Evolutionary conservation across 2,888 invertebrate species (phyloP).

Genomic region (Folsomia candida): DNA sequence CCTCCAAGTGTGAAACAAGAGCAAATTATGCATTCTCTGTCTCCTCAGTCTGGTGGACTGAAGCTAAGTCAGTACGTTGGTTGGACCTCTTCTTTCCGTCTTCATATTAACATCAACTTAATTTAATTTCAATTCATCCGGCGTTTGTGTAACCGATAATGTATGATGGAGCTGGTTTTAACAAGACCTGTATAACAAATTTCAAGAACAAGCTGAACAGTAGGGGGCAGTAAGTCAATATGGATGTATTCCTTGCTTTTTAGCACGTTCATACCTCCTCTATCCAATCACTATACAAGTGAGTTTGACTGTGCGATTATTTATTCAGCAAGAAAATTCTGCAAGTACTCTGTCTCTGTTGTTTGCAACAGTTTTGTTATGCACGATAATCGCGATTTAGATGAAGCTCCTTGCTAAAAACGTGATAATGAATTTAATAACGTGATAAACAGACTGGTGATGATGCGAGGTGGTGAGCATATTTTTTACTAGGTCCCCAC

Average conservation of each 20-base stretch:
- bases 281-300: neutral
- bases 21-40: neutral
- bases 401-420: slow-evolving; percentile 25
- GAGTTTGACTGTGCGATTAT: slow-evolving; percentile 5
- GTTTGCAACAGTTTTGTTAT: neutral
- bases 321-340: slow-evolving; percentile 15
- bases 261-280: slow-evolving; percentile 1
- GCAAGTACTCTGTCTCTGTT: neutral
- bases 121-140: slow-evolving; percentile 3
- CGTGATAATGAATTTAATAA: slow-evolving; percentile 48
- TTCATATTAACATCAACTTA: neutral
- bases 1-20: neutral
- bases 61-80: neutral
- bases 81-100: neutral
- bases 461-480: slow-evolving; percentile 4
- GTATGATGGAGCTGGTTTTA: neutral
- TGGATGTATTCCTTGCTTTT: neutral
- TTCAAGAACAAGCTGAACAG: neutral
- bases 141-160: neutral
- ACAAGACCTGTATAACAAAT: neutral
- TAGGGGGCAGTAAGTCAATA: neutral
- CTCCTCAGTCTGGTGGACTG: neutral
- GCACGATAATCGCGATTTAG: neutral
- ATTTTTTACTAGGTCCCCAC: neutral
- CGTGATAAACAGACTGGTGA: slow-evolving; percentile 20